These are phyloP conservation scores for Microchrysa polita DNA, from an alignment of 2,888 invertebrate genomes.

Conservation along the genomic window DNA sequence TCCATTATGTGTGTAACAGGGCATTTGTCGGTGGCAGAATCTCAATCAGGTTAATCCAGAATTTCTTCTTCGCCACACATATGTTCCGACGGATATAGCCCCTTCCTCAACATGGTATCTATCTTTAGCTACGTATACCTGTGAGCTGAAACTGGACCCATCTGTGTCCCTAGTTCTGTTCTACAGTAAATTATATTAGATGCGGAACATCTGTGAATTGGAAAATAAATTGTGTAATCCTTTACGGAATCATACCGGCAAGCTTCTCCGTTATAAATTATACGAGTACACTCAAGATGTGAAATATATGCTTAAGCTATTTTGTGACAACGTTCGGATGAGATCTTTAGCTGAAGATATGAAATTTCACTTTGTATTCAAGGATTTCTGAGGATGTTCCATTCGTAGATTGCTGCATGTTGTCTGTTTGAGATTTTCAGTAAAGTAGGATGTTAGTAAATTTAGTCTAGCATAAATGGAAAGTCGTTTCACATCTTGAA, in stretches of 20 bases:
- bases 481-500: too few species aligned
- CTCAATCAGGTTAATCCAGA: constrained; percentile 33
- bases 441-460: neutral
- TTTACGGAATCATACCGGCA: constrained; percentile 3
- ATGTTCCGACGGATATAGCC: too few species aligned
- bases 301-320: constrained; percentile 21
- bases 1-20: too few species aligned
- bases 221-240: constrained; percentile 34
- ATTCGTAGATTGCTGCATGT: neutral
- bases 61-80: neutral
- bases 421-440: neutral
- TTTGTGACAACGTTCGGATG: constrained; percentile 18
- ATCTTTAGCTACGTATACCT: constrained; percentile 7
- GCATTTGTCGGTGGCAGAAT: neutral
- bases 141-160: constrained; percentile 17
- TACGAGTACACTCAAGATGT: constrained; percentile 6
- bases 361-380: neutral
- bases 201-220: constrained; percentile 30
- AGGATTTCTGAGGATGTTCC: neutral
- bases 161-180: neutral
- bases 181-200: constrained; percentile 18
- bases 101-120: neutral
- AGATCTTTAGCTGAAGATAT: constrained; percentile 7
- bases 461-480: neutral
- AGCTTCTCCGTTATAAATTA: constrained; percentile 34